Percentiles rank a stretch among this genome's conserved stretches.
phyloP scores from a whole-genome alignment of 2,113 vertebrate genomes.

The Chelonoidis abingdonii region DNA sequence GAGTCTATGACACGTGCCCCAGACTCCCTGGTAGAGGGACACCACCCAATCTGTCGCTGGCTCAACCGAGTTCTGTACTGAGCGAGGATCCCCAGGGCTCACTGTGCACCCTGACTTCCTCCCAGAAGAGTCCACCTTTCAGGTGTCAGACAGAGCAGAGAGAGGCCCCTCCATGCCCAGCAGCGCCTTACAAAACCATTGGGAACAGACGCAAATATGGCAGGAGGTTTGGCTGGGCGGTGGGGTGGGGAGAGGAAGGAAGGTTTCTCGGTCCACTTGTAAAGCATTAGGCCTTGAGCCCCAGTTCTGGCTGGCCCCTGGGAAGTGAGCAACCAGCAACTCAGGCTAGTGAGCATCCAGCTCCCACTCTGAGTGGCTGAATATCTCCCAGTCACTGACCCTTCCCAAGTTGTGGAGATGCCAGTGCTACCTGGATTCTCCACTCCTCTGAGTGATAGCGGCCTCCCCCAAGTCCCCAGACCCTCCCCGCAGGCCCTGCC shows the following conservation, averaged over 20 bases:
- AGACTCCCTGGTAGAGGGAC: neutral
- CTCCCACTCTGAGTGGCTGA: neutral
- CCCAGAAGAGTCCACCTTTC: no score
- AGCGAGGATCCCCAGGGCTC: rapidly evolving
- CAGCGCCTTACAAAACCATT: neutral
- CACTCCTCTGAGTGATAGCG: neutral
- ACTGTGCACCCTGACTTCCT: rapidly evolving
- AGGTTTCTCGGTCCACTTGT: neutral
- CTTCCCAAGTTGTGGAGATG: neutral
- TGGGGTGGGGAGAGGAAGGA: neutral
- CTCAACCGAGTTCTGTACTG: no score
- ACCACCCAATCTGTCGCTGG: no score
- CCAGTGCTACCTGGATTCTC: neutral
- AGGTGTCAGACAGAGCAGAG: neutral
- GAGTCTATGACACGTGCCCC: rapidly evolving
- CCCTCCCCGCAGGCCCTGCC: neutral
- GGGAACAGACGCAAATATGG: neutral
- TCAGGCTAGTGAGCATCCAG: neutral
- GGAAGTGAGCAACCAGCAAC: neutral
- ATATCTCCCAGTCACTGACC: neutral
- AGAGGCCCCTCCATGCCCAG: neutral
- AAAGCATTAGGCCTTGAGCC: neutral
- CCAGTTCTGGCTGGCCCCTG: neutral
- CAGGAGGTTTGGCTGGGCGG: neutral
- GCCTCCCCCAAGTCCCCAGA: neutral